A percentile compares a stretch with the other conserved stretches of the same genome.
Evolutionary conservation across 2,113 vertebrate species (phyloP).

Genomic region (Stigmatopora argus): DNA sequence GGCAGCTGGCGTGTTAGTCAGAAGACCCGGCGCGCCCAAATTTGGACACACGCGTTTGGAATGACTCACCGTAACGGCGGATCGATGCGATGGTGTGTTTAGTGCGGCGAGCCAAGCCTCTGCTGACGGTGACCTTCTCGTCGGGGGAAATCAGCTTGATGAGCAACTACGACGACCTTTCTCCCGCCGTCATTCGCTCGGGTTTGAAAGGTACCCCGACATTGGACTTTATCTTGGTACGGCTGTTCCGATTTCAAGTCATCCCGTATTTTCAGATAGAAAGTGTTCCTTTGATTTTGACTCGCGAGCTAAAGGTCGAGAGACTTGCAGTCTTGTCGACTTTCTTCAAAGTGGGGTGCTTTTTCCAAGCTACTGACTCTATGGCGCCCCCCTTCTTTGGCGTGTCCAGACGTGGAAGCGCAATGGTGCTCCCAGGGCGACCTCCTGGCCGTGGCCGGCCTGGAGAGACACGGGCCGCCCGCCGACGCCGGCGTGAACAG

Average conservation of each 20-base stretch:
- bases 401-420: slow-evolving; percentile 83
- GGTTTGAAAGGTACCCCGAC: slow-evolving; percentile 83
- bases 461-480: slow-evolving; percentile 83
- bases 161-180: slow-evolving; percentile 96
- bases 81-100: slow-evolving; percentile 34
- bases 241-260: no score
- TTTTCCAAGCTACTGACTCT: not conserved
- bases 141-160: slow-evolving; percentile 97
- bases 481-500: slow-evolving; percentile 78
- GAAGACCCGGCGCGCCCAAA: not conserved
- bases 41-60: not conserved
- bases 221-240: not conserved
- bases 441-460: slow-evolving; percentile 91
- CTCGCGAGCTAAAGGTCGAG: no score
- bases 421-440: slow-evolving; percentile 99
- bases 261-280: no score
- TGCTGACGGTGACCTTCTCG: slow-evolving; percentile 96
- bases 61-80: not conserved
- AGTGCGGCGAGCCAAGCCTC: slow-evolving; percentile 84
- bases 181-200: slow-evolving; percentile 86
- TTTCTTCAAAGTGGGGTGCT: not conserved
- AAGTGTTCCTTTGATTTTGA: no score
- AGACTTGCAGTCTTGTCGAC: no score
- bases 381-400: not conserved
- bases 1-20: not conserved